phyloP scores from a whole-genome alignment of 2,888 invertebrate genomes.

The Watsonalla binaria region DNA sequence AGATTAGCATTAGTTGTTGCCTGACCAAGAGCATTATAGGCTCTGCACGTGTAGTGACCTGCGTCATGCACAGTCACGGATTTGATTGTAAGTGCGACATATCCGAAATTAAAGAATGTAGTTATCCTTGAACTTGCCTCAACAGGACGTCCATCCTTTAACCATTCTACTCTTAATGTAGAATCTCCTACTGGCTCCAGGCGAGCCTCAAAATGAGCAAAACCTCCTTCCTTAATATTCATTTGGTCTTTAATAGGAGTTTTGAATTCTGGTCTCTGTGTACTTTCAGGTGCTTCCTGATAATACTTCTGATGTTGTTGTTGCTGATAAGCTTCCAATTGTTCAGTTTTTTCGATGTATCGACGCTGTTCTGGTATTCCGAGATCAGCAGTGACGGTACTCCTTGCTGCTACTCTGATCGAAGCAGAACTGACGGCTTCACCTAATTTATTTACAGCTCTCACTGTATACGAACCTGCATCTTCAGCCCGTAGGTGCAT shows the following conservation, averaged over 20 bases:
- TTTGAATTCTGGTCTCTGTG: constrained; percentile 90
- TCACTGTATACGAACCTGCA: constrained; percentile 95
- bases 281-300: constrained; percentile 88
- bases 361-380: constrained; percentile 94
- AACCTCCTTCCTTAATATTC: constrained; percentile 93
- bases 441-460: constrained; percentile 93
- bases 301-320: constrained; percentile 88
- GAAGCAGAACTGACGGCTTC: constrained; percentile 92
- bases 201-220: constrained; percentile 96
- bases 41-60: constrained; percentile 92
- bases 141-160: constrained; percentile 92
- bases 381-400: constrained; percentile 90
- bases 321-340: constrained; percentile 92
- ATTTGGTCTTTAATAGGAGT: constrained; percentile 92
- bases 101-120: constrained; percentile 96
- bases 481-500: constrained; percentile 99
- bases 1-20: constrained; percentile 90
- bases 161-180: constrained; percentile 93
- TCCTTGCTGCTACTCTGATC: constrained; percentile 86
- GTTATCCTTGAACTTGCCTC: constrained; percentile 96
- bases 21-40: constrained; percentile 91
- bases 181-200: constrained; percentile 96
- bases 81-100: constrained; percentile 95
- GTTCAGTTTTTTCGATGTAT: constrained; percentile 94
- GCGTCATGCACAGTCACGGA: constrained; percentile 93